Evolutionary conservation across 2,113 vertebrate species (phyloP), one percentile per base, ranked within the genome.

Genomic region (Aythya baeri): DNA sequence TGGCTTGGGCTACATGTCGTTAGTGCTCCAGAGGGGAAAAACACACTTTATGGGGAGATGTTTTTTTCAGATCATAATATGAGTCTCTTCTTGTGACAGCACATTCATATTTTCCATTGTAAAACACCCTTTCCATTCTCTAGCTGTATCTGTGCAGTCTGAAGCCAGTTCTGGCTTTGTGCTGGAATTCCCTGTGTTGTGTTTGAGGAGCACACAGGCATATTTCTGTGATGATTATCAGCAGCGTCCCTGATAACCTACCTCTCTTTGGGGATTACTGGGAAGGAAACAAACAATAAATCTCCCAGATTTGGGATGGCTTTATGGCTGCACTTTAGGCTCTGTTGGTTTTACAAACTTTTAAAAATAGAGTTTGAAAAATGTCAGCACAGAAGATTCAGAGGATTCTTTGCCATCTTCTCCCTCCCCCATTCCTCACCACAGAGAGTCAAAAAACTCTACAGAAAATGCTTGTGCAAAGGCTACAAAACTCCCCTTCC

Each of bases 321-420:
- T 96, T 95, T 97, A 96, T 95, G 93, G 88, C 95, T 90, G 91
- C 86, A 52, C 87, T 92, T 91, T 26, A 89, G 71, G 85, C 92
- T 96, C 83, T 94, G 92, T 93, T 97, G 91, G 86, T 93, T 97
- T 97, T 96, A 96, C 79, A 97, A 92, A 97, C 96, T 96, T 97
- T 93, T 89, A 75, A 85, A 93, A 79, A 50, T 3, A 44, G 36
- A 27, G 63, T 80, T 73, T 31, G 74, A n/a, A 55, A 93, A 81
- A 84, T 65, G 55, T 26, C 68, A 71, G 79, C 54, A 36, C 27
- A 44, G 65, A 49, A 31, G 23, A 82, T 49, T 49, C 43, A 49
- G 31, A 68, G 32, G 62, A 65, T 41, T 71, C 52, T 74, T 78
- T 86, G 77, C 80, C 70, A 11, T 68, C 65, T 68, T 77, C 54